Conservation (phyloP, 2,113 vertebrate species). For the Pollachius pollachius region DNA sequence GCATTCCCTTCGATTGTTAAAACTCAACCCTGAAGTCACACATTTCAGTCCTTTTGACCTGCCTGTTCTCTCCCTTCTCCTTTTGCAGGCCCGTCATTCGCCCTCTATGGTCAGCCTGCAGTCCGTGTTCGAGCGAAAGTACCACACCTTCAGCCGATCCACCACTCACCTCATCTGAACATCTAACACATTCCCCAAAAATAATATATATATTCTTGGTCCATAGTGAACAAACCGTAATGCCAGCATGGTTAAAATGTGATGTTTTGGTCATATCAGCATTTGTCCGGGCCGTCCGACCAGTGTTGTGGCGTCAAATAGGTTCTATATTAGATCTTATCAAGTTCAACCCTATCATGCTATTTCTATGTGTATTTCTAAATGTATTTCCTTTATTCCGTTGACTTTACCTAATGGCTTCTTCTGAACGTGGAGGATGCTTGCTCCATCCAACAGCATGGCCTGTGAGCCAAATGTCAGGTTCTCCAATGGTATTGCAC, state of each 20-base stretch:
- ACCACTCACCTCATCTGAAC: constrained; percentile 91
- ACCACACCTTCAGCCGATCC: constrained; percentile 90
- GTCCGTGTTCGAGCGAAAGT: constrained; percentile 89
- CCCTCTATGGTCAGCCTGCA: constrained; percentile 89
- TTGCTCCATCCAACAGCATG: no score
- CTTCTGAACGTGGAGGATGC: not conserved
- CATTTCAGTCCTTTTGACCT: no score
- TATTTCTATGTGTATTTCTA: not conserved
- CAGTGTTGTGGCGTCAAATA: no score
- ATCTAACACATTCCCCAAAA: not conserved
- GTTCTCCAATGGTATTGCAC: constrained; percentile 28
- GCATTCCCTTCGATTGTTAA: no score
- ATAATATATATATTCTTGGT: no score
- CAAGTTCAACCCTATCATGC: not conserved
- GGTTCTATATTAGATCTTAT: not conserved
- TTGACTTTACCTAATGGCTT: not conserved
- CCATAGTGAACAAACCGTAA: no score
- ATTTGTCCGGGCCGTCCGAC: not conserved
- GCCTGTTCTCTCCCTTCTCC: not conserved
- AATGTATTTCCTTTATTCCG: not conserved
- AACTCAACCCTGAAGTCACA: no score
- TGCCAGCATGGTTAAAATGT: constrained; percentile 3
- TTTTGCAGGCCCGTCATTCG: constrained; percentile 78
- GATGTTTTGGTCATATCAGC: constrained; percentile 17
- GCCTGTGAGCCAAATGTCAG: not conserved